phyloP scores from a whole-genome alignment of 1,140 invertebrate genomes.

The Drosophila truncata region DNA sequence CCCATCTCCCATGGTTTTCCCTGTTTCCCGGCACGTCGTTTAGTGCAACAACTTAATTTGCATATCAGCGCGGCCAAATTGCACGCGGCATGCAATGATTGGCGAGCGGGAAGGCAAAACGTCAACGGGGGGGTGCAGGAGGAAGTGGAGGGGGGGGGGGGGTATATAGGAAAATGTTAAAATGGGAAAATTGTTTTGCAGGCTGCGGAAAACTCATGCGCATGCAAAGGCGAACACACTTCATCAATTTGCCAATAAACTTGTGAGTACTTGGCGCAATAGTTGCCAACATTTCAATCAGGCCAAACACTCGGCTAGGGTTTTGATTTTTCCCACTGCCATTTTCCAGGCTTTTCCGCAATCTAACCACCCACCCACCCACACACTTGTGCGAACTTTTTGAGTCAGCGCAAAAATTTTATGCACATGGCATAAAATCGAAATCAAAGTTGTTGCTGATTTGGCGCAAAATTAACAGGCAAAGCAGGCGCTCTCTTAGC shows the following conservation, averaged over 20 bases:
- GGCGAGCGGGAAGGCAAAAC: background rate
- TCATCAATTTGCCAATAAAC: slow-evolving; percentile 83
- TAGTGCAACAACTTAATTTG: slow-evolving; percentile 84
- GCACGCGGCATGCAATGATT: slow-evolving; percentile 77
- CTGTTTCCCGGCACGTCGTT: slow-evolving; percentile 81
- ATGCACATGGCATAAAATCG: slow-evolving; percentile 75
- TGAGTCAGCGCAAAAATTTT: slow-evolving; percentile 74
- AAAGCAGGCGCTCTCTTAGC: slow-evolving; percentile 49
- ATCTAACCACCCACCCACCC: background rate
- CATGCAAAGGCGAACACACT: slow-evolving; percentile 66
- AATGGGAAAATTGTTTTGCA: slow-evolving; percentile 73
- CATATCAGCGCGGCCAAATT: slow-evolving; percentile 81
- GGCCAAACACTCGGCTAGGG: slow-evolving; percentile 63
- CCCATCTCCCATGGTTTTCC: slow-evolving; percentile 38
- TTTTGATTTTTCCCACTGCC: slow-evolving; percentile 31
- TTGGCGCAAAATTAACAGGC: slow-evolving; percentile 80
- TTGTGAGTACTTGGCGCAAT: slow-evolving; percentile 80
- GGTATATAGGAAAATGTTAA: slow-evolving; percentile 13
- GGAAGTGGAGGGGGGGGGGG: background rate
- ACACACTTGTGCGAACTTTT: slow-evolving; percentile 51
- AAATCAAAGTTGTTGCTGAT: slow-evolving; percentile 82
- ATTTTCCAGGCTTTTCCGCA: background rate
- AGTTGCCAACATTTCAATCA: slow-evolving; percentile 83
- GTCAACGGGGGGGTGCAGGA: background rate
- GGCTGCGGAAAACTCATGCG: slow-evolving; percentile 57